A percentile compares a stretch with the other conserved stretches of the same genome.
phyloP scores from a whole-genome alignment of 2,113 vertebrate genomes.

The Peucedramus taeniatus region DNA sequence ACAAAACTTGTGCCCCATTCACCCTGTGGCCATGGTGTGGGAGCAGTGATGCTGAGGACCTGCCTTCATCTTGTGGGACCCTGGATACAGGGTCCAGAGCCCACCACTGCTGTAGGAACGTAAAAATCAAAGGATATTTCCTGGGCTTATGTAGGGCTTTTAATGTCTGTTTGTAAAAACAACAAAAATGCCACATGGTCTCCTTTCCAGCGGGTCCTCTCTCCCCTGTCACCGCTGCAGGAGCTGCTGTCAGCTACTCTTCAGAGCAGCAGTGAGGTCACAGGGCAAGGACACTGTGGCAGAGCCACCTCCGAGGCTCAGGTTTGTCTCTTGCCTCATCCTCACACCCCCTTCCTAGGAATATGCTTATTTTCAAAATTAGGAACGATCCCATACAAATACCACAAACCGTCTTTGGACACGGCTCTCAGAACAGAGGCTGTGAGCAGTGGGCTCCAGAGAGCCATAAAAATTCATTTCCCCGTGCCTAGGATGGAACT shows the following conservation, averaged over 20 bases:
- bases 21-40: fast-evolving
- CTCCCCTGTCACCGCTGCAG: neutral
- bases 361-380: neutral
- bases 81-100: neutral
- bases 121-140: neutral
- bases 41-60: neutral
- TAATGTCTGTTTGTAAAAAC: neutral
- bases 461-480: neutral
- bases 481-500: neutral
- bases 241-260: fast-evolving
- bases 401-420: neutral
- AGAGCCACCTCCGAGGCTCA: neutral
- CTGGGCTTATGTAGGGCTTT: neutral
- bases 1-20: neutral
- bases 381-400: neutral
- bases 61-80: too few species aligned
- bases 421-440: neutral
- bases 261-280: fast-evolving
- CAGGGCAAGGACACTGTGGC: neutral
- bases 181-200: fast-evolving
- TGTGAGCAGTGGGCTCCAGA: neutral
- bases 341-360: neutral
- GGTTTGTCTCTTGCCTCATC: fast-evolving
- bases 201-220: neutral
- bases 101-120: neutral